A percentile compares a stretch with the other conserved stretches of the same genome.
Evolutionary conservation across 2,888 invertebrate genomes (phyloP).

Genomic region (Tetragonula carbonaria): DNA sequence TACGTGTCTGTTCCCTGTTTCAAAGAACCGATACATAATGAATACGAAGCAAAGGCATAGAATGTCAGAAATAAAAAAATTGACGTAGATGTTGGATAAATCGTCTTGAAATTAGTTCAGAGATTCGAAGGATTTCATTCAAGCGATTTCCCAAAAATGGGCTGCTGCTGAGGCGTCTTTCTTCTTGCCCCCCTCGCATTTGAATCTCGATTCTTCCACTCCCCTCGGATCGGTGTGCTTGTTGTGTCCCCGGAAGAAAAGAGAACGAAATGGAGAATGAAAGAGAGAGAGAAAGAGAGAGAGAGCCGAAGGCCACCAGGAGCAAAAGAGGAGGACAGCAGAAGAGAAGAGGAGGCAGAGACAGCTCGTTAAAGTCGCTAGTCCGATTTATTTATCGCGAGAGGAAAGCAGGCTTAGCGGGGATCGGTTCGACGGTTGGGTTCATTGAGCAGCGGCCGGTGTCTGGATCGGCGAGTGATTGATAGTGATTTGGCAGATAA

Average conservation of each 20-base stretch:
- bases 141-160: too few species aligned
- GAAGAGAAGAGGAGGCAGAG: not conserved
- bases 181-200: not conserved
- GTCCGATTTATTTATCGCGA: conserved; percentile 77
- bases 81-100: too few species aligned
- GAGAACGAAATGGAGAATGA: not conserved
- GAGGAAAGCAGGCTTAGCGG: conserved; percentile 65
- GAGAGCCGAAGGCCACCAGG: not conserved
- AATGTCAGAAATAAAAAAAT: too few species aligned
- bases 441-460: conserved; percentile 68
- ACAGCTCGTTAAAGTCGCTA: conserved; percentile 68
- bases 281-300: not conserved
- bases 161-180: not conserved
- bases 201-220: not conserved
- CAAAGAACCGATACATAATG: too few species aligned
- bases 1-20: too few species aligned
- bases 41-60: too few species aligned
- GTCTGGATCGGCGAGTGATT: conserved; percentile 76
- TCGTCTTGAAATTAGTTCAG: too few species aligned
- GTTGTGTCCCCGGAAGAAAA: conserved; percentile 4
- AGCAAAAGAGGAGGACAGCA: not conserved
- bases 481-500: conserved; percentile 81
- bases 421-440: conserved; percentile 69
- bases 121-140: too few species aligned
- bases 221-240: not conserved